Evolutionary conservation across 1,140 invertebrate genomes (phyloP), one percentile per base, ranked within the genome.

Genomic region (Argopecten irradians): DNA sequence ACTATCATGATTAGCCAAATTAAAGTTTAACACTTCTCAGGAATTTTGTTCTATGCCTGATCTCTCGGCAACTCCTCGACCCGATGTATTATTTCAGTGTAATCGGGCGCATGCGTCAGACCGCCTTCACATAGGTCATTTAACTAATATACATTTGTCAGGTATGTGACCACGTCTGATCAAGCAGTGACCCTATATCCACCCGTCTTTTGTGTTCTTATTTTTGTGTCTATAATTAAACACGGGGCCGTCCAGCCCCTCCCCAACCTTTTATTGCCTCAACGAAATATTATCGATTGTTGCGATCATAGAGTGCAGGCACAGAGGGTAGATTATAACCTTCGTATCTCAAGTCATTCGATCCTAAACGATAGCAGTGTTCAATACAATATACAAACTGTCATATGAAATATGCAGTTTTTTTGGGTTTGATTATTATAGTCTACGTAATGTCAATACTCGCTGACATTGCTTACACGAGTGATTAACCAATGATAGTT

Each of bases 61-160:
- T 71, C 55, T 28, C 7, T 71, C 1, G 55, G 11, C 55, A 8
- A 71, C 8, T 7, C 55, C 13, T 28, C 22, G 55, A 28, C 55
- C n/a, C 28, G 55, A 7, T 71, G 8, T 71, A 71, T 71, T 71
- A 71, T 71, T 71, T 71, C 55, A 71, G 55, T 71, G 22, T 71
- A 71, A n/a, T n/a, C 55, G 13, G n/a, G 43, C 22, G 43, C 43
- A 55, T 22, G 55, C 55, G 55, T 71, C 55, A 71, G 8, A 5
- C 55, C 22, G 3, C 16, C 43, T 55, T 55, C 43, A 71, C n/a
- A 71, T n/a, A 71, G 55, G 55, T n/a, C 55, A 71, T 71, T 71
- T 16, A 71, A 71, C 55, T 71, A 71, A 71, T 71, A 71, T 71
- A 71, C n/a, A 71, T 71, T 71, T 71, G 55, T 71, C 55, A 71